Evolutionary conservation across 2,888 invertebrate genomes (phyloP).

Genomic region (Caenorhabditis drosophilae): DNA sequence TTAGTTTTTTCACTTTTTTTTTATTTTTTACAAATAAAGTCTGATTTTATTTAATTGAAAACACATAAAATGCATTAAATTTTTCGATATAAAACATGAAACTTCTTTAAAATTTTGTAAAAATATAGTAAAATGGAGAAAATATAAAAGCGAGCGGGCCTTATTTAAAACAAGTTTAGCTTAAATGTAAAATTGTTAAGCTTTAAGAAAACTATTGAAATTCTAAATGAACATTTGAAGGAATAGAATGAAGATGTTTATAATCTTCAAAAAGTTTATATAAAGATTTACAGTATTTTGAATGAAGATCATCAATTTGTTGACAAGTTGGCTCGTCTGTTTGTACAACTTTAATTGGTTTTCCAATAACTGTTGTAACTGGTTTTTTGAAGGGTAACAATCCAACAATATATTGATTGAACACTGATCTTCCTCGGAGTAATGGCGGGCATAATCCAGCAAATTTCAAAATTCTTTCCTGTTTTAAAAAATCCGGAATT

Average conservation of each 20-base stretch:
- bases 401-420: constrained; percentile 85
- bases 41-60: too few relatives aligned
- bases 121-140: background rate
- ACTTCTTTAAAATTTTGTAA: too few relatives aligned
- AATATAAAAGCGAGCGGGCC: too few relatives aligned
- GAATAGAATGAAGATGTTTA: constrained; percentile 72
- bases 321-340: constrained; percentile 76
- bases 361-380: constrained; percentile 78
- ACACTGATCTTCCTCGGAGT: constrained; percentile 78
- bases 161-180: too few relatives aligned
- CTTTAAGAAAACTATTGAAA: constrained; percentile 33
- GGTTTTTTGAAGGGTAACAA: constrained; percentile 78
- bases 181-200: too few relatives aligned
- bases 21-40: too few relatives aligned
- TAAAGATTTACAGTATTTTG: constrained; percentile 79
- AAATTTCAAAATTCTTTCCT: constrained; percentile 57
- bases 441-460: constrained; percentile 70
- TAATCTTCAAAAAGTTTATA: constrained; percentile 81
- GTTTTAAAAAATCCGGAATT: background rate
- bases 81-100: too few relatives aligned
- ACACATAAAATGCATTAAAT: too few relatives aligned
- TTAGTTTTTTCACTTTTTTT: too few relatives aligned
- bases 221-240: constrained; percentile 42
- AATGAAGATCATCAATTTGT: constrained; percentile 80
- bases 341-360: constrained; percentile 77